Base-by-base conservation (phyloP, 2,888 invertebrate genomes). In the Choreutis nemorana region DNA sequence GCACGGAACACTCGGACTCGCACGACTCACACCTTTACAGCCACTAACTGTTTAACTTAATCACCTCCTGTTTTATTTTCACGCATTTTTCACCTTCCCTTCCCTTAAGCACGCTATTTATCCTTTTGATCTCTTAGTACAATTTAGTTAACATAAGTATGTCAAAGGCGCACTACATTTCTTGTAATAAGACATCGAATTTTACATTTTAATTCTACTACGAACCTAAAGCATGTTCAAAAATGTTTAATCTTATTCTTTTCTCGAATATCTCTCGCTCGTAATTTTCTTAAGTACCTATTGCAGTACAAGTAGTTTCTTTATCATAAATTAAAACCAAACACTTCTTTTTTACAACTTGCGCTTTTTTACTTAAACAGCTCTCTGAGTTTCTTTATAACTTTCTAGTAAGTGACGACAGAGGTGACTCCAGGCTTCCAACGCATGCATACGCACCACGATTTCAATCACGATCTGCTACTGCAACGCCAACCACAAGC, bases 401-500 rank as follows among this genome's bases (percentile, higher is more conserved):
- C n/a, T 41, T 63, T 59, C 33, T 66, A 72, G 71, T 63, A 42
- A 51, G 50, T 43, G 66, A 62, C 35, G 72, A 66, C 15, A 60
- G 56, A 20, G 52, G 43, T 31, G 61, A 62, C 35, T 53, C 78
- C 37, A 62, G 78, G 33, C 50, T 82, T 49, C 82, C 82, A 31
- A 79, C 81, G 32, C 81, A 85, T 52, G 83, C 83, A 56, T 78
- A 77, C 47, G 82, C 83, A 45, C 81, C 87, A 39, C 82, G 90
- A 43, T 91, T 91, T 63, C 88, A 89, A 60, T 91, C 91, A 34
- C 85, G 91, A 27, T 92, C 92, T 31, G 92, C 94, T 37, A 94
- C 94, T 33, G 94, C 91, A 46, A 95, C 95, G 30, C 96, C 96
- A 30, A 94, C 94, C 34, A 93, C 94, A 37, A 95, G 94, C 43